phyloP scores from a whole-genome alignment of 2,113 vertebrate species.

The Loxodonta africana region DNA sequence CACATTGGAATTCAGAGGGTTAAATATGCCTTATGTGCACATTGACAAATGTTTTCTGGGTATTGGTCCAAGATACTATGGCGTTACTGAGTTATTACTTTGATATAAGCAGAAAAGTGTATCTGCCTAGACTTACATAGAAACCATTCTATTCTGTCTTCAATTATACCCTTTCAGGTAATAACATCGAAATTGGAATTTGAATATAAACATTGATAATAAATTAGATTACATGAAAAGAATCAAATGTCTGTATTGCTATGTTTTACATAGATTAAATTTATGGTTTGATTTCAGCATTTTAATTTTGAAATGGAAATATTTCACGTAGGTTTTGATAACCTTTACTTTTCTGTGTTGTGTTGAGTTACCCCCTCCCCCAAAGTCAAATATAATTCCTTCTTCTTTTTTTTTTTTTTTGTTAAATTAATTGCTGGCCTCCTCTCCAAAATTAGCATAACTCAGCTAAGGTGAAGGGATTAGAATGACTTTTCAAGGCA shows the following conservation, averaged over 20 bases:
- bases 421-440: slow-evolving; percentile 62
- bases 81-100: neutral
- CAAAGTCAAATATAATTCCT: slow-evolving; percentile 32
- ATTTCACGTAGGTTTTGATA: slow-evolving; percentile 53
- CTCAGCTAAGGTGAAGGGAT: slow-evolving; percentile 72
- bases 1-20: neutral
- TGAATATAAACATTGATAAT: slow-evolving; percentile 44
- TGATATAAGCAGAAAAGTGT: slow-evolving; percentile 12
- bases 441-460: slow-evolving; percentile 70
- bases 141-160: slow-evolving; percentile 45
- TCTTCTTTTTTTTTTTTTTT: neutral
- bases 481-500: slow-evolving; percentile 77
- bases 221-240: slow-evolving; percentile 43
- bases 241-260: slow-evolving; percentile 19
- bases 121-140: slow-evolving; percentile 16
- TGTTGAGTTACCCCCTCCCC: neutral
- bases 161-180: slow-evolving; percentile 38
- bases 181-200: slow-evolving; percentile 50
- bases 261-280: slow-evolving; percentile 52
- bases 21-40: neutral
- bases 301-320: slow-evolving; percentile 68
- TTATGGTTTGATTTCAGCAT: slow-evolving; percentile 33
- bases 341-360: slow-evolving; percentile 58
- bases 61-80: neutral
- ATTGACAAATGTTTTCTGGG: neutral